Evolutionary conservation across 2,797 vertebrate species (phyloP), one percentile per base, ranked within the genome.

Genomic region (Gymnodraco acuticeps): DNA sequence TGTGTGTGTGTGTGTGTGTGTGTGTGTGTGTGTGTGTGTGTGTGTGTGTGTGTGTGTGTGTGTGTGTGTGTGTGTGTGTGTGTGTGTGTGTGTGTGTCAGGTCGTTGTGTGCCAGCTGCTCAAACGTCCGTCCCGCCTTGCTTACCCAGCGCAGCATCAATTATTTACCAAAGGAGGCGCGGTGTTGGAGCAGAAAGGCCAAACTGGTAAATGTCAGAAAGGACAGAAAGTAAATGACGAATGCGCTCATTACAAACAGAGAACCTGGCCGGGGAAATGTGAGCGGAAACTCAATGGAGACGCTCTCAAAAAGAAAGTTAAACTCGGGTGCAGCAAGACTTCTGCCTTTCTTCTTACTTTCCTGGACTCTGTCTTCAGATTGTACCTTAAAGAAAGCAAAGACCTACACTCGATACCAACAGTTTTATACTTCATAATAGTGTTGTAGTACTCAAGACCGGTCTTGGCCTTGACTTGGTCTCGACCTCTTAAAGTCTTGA

Each of bases 201-300:
- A 82, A 67, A 16, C 78, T 38, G 88, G 75, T 85, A 93, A 94
- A 93, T 93, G 94, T 90, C 92, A 93, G 83, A 89, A 92, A 88
- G 87, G 93, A 92, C 90, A 75, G 84, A 87, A 90, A 93, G 88
- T 86, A 91, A 91, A 93, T 92, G 87, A 92, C 80, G 84, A 88
- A 93, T 84, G 69, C 43, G 59, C 87, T 89, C 73, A 77, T 93
- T 92, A 91, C 74, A 38, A 59, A 60, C 0, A 46, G n/a, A 63
- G 48, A 19, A 15, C 33, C 63, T 41, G 80, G 70, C 78, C 59
- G 6, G 71, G 66, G 69, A 63, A 77, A 77, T 74, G 90, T 65
- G 77, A 80, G 89, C 42, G 47, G 85, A 66, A 87, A 88, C 75
- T 71, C 33, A 89, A 88, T 68, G 46, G 42, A 73, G 82, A 69